These are phyloP conservation scores for Lamprotornis superbus DNA, from an alignment of 2,113 vertebrate species.

Conservation along the genomic window DNA sequence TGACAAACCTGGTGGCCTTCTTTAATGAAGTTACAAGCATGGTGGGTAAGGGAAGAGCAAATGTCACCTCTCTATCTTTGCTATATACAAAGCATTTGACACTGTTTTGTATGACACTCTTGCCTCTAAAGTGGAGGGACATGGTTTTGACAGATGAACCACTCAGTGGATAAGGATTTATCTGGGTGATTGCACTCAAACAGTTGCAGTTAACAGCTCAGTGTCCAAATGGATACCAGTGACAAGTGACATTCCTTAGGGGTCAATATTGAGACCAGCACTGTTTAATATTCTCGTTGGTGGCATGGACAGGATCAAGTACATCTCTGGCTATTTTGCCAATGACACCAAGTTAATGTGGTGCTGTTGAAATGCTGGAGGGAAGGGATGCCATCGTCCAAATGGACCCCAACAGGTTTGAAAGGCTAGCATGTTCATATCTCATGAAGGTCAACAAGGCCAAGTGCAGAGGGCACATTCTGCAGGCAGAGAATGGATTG, in stretches of 20 bases:
- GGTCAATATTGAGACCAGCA: rapidly evolving
- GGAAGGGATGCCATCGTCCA: background rate
- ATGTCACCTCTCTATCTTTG: background rate
- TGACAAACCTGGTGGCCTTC: background rate
- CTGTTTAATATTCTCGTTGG: background rate
- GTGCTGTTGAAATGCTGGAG: background rate
- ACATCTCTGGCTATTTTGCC: background rate
- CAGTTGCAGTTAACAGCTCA: background rate
- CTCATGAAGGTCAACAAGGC: background rate
- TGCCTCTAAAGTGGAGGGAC: background rate
- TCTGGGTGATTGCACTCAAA: background rate
- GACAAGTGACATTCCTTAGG: background rate
- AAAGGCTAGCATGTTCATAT: background rate
- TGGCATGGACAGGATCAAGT: background rate
- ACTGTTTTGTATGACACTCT: background rate
- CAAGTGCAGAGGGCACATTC: background rate
- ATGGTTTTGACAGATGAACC: background rate
- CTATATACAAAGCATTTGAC: background rate
- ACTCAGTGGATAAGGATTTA: background rate
- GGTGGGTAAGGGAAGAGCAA: background rate
- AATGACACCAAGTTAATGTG: no score
- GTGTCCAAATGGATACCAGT: background rate
- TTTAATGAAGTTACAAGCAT: background rate
- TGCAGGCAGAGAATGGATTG: background rate
- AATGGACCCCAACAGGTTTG: background rate